Evolutionary conservation across 1,140 invertebrate species (phyloP).

Genomic region (Nymphalis io): DNA sequence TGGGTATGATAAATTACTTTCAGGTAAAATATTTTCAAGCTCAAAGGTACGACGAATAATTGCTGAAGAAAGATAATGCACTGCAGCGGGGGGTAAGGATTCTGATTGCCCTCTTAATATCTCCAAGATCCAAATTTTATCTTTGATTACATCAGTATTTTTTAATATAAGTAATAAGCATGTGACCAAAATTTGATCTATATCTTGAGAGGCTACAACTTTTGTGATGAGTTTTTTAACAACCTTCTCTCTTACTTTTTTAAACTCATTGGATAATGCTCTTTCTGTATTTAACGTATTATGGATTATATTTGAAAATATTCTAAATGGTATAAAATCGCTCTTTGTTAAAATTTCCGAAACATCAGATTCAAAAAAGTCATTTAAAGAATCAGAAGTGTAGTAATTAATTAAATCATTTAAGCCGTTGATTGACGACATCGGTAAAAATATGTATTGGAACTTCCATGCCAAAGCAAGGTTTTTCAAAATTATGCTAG

Average conservation of each 20-base stretch:
- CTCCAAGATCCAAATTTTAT: slow-evolving; percentile 59
- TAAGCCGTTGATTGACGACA: slow-evolving; percentile 58
- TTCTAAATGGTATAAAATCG: slow-evolving; percentile 61
- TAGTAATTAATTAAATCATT: slow-evolving; percentile 70
- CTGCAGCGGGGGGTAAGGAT: slow-evolving; percentile 49
- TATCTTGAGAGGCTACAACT: slow-evolving; percentile 56
- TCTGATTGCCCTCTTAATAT: slow-evolving; percentile 61
- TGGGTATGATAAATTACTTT: slow-evolving; percentile 54
- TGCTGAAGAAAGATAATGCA: slow-evolving; percentile 55
- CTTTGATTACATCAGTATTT: slow-evolving; percentile 41
- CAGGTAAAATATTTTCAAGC: slow-evolving; percentile 51
- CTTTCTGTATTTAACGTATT: slow-evolving; percentile 25
- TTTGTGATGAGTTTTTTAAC: slow-evolving; percentile 57
- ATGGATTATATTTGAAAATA: slow-evolving; percentile 47
- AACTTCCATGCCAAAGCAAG: slow-evolving; percentile 70
- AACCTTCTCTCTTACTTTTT: slow-evolving; percentile 43
- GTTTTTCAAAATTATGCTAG: slow-evolving; percentile 62
- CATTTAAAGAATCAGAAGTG: slow-evolving; percentile 32
- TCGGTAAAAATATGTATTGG: slow-evolving; percentile 73
- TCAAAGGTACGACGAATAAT: slow-evolving; percentile 56
- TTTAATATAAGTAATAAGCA: slow-evolving; percentile 57
- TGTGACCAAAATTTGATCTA: slow-evolving; percentile 66
- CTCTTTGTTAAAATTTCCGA: slow-evolving; percentile 43
- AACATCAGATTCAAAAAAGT: slow-evolving; percentile 32
- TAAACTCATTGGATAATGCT: slow-evolving; percentile 36